Conservation (phyloP, 2,113 vertebrate genomes). For the Maccullochella peelii region DNA sequence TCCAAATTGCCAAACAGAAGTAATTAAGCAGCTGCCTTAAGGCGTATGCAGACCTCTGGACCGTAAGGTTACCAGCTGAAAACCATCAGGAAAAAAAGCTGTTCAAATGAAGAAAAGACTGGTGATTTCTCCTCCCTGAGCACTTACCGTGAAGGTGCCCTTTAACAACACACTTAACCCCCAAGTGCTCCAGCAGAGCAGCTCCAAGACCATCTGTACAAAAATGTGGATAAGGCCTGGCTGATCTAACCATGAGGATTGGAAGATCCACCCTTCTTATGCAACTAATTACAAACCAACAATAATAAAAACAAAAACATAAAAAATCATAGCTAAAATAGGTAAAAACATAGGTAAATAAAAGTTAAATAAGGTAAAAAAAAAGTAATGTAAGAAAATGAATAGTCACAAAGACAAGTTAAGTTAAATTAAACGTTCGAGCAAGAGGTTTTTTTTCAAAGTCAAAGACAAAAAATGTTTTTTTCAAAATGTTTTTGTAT, state of each 20-base stretch:
- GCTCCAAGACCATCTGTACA: slow-evolving; percentile 24
- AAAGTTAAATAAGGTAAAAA: too few relatives aligned
- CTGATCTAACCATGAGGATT: background rate
- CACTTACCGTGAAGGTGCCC: slow-evolving; percentile 29
- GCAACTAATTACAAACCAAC: too few relatives aligned
- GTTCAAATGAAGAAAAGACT: slow-evolving; percentile 8
- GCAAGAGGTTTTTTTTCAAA: too few relatives aligned
- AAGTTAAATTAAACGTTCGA: too few relatives aligned
- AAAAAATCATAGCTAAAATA: too few relatives aligned
- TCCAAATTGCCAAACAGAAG: slow-evolving; percentile 30
- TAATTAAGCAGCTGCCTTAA: slow-evolving; percentile 41
- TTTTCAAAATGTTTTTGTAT: background rate
- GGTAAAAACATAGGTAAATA: too few relatives aligned
- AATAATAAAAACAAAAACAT: too few relatives aligned
- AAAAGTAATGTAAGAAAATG: too few relatives aligned
- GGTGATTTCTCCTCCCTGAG: slow-evolving; percentile 5
- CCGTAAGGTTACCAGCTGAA: slow-evolving; percentile 32
- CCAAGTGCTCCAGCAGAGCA: slow-evolving; percentile 24
- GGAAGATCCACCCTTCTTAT: background rate
- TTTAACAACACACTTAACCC: slow-evolving; percentile 32
- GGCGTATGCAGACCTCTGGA: slow-evolving; percentile 4
- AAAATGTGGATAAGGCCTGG: background rate
- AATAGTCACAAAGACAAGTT: too few relatives aligned
- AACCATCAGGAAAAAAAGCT: slow-evolving; percentile 31
- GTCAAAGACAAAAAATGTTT: too few relatives aligned